Base-by-base conservation (phyloP, 1,140 invertebrate species). In the Sycophaga agraensis region DNA sequence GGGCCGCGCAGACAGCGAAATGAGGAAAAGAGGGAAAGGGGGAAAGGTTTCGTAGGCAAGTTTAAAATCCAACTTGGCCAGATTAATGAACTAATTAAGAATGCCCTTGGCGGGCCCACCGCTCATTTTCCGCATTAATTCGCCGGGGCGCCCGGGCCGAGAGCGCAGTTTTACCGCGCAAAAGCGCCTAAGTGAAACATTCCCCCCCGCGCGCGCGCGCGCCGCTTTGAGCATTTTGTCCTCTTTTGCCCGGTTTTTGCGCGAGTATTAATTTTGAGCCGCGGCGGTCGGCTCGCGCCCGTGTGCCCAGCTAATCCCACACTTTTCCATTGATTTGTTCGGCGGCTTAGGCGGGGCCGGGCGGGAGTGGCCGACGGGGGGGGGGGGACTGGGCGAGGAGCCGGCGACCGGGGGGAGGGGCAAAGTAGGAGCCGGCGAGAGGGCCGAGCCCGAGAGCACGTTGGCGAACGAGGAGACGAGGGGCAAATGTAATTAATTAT, bases 401-500 rank as follows among this genome's bases (percentile, higher is more conserved):
- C 5, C 28, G 4, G 34, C 28, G 39, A 21, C 24, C 35, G 22
- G 16, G 45, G 21, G 14, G 57, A 28, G 24, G 71, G 51, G 12
- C 28, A 31, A 53, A 58, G 48, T 28, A 46, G 48, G 22, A 61
- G 49, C 46, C 28, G 28, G 57, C 65, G 62, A 67, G 66, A 64
- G 67, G 67, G 62, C 51, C 63, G 64, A 57, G 64, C 70, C 69
- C 70, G 61, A 71, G 64, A 69, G 57, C 61, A 48, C 37, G 67
- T 26, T 34, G 62, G 64, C 57, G 66, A 64, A 59, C 65, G 75
- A 70, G 70, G 74, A 73, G 74, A 68, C 71, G 73, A 73, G 74
- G 74, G 73, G 72, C 72, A 78, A 81, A 80, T 79, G 79, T 81
- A 81, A 81, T 81, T 80, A 81, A 81, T 81, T 81, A 81, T 81